Conservation (phyloP, 2,797 vertebrate genomes). For the Pangasius macronema region DNA sequence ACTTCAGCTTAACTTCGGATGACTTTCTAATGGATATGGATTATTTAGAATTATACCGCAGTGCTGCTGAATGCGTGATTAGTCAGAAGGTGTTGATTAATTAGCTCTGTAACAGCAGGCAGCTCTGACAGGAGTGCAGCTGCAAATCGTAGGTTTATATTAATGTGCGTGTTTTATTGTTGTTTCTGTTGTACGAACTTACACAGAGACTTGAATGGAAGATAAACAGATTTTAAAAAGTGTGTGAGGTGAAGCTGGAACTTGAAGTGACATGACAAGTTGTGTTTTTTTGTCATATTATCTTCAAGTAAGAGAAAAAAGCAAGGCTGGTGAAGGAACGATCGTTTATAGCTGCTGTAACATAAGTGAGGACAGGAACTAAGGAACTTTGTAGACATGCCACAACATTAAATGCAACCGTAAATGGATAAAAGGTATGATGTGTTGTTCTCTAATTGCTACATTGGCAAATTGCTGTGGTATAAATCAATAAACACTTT, state of each 20-base stretch:
- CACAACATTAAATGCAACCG: neutral
- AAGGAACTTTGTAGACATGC: neutral
- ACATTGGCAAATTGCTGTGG: neutral
- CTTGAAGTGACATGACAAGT: neutral
- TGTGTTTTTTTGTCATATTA: neutral
- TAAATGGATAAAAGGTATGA: neutral
- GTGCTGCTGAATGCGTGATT: neutral
- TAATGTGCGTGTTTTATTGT: neutral
- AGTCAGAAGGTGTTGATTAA: neutral
- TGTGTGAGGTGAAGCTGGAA: neutral
- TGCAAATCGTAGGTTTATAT: neutral
- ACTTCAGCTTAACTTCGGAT: conserved; percentile 13
- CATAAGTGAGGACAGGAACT: neutral
- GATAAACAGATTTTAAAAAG: neutral
- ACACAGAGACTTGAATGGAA: neutral
- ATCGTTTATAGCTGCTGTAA: neutral
- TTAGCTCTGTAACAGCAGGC: neutral
- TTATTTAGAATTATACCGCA: neutral
- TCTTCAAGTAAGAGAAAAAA: neutral
- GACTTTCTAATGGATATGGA: neutral
- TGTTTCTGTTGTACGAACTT: neutral
- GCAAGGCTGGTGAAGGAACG: neutral
- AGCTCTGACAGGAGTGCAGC: neutral
- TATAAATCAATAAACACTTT: neutral
- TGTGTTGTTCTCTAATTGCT: neutral